Percentiles rank a stretch among this genome's conserved stretches.
phyloP scores from a whole-genome alignment of 1,140 invertebrate species.

The Andrena cerasifolii region DNA sequence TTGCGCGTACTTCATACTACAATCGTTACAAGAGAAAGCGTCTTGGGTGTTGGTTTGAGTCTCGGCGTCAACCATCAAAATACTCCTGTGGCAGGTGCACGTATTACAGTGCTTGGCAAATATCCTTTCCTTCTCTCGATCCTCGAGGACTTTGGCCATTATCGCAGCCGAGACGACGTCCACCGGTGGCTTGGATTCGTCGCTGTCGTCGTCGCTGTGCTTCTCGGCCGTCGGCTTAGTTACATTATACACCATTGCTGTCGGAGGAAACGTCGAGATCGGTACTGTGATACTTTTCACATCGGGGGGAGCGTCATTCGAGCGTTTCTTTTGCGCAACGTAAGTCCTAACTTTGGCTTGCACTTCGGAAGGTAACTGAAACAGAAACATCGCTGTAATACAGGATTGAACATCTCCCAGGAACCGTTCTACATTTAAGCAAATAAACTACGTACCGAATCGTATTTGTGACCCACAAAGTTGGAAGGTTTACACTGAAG shows the following conservation, averaged over 20 bases:
- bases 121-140: constrained; percentile 88
- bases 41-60: constrained; percentile 68
- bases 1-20: constrained; percentile 22
- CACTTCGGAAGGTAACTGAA: constrained; percentile 93
- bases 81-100: constrained; percentile 86
- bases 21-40: constrained; percentile 39
- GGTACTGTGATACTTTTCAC: constrained; percentile 90
- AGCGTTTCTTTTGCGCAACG: constrained; percentile 86
- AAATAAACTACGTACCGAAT: constrained; percentile 88
- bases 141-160: constrained; percentile 96
- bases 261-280: constrained; percentile 93
- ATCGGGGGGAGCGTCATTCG: constrained; percentile 81
- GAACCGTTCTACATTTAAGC: constrained; percentile 1
- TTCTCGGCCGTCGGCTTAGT: constrained; percentile 74
- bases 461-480: constrained; percentile 96
- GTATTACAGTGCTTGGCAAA: constrained; percentile 91
- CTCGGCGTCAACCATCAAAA: constrained; percentile 75
- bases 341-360: constrained; percentile 93
- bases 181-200: constrained; percentile 83
- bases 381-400: constrained; percentile 20
- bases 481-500: constrained; percentile 97
- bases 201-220: constrained; percentile 77
- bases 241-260: constrained; percentile 94
- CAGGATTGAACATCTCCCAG: constrained; percentile 11
- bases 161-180: constrained; percentile 95